Evolutionary conservation across 2,797 vertebrate species (phyloP).

Genomic region (Parauchenoglanis punctatus): DNA sequence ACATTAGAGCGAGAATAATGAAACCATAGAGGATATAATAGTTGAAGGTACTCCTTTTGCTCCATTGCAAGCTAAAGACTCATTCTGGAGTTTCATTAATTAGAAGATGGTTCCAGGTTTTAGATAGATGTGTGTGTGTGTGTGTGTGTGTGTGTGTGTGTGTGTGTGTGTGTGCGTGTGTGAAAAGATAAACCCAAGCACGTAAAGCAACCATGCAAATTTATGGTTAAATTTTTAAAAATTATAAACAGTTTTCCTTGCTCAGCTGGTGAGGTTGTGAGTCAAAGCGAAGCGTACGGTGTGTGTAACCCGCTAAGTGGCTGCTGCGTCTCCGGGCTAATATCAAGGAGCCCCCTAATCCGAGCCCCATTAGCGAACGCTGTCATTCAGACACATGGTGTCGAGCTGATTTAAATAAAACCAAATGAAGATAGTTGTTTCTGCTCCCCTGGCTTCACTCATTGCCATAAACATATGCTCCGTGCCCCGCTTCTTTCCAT

Average conservation of each 20-base stretch:
- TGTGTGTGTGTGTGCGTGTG: background rate
- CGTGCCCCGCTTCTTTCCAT: slow-evolving; percentile 98
- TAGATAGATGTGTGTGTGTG: no score
- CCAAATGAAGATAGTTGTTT: slow-evolving; percentile 99
- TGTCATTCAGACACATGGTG: slow-evolving; percentile 99
- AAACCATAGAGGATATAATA: background rate
- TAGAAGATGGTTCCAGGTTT: background rate
- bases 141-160: background rate
- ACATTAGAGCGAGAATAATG: background rate
- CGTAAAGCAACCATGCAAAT: background rate
- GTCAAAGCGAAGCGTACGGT: slow-evolving; percentile 43
- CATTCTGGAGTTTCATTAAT: background rate
- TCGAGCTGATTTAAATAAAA: slow-evolving; percentile 99
- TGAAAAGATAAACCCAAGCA: background rate
- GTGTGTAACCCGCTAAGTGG: slow-evolving; percentile 72
- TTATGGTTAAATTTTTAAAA: background rate
- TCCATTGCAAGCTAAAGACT: background rate
- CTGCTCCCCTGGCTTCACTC: slow-evolving; percentile 99
- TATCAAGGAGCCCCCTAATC: slow-evolving; percentile 92
- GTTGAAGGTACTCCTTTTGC: background rate
- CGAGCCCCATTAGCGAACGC: slow-evolving; percentile 93
- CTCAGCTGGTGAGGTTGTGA: slow-evolving; percentile 45
- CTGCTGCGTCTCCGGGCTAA: slow-evolving; percentile 87
- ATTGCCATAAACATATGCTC: slow-evolving; percentile 99
- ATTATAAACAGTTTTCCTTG: background rate